Percentiles rank a stretch among this genome's conserved stretches.
Conservation (phyloP, 2,797 vertebrate genomes). For the Pyrrhura leucotis region DNA sequence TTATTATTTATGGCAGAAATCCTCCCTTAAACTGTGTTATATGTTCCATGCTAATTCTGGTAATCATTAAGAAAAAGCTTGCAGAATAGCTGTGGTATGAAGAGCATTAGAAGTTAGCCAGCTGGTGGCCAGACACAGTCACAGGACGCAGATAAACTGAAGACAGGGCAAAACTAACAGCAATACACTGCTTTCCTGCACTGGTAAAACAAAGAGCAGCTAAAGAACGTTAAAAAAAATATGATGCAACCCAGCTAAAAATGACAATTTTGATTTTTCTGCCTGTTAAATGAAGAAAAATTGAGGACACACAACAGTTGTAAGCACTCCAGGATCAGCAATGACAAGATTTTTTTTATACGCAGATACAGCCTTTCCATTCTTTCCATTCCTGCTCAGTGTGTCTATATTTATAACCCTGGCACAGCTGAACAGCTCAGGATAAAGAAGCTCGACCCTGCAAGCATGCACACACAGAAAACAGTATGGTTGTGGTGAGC, state of each 20-base stretch:
- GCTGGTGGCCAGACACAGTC: background rate
- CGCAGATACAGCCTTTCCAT: background rate
- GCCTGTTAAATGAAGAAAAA: background rate
- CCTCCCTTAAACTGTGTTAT: background rate
- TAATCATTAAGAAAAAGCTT: background rate
- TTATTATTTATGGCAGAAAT: background rate
- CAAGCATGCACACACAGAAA: background rate
- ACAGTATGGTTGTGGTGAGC: background rate
- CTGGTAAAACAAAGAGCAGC: background rate
- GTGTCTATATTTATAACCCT: background rate
- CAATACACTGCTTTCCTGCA: background rate
- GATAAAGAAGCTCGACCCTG: rapidly evolving
- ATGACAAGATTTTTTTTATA: background rate
- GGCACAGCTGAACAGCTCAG: background rate
- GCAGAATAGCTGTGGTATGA: background rate
- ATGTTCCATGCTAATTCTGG: background rate
- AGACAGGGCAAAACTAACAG: background rate
- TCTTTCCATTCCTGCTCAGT: background rate
- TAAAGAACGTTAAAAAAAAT: background rate
- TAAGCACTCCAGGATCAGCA: background rate
- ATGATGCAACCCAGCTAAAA: background rate
- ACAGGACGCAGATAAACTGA: background rate
- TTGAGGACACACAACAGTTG: background rate
- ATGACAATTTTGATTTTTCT: background rate
- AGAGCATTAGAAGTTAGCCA: background rate